Conservation (phyloP, 1,140 invertebrate genomes). For the Drosophila busckii region DNA sequence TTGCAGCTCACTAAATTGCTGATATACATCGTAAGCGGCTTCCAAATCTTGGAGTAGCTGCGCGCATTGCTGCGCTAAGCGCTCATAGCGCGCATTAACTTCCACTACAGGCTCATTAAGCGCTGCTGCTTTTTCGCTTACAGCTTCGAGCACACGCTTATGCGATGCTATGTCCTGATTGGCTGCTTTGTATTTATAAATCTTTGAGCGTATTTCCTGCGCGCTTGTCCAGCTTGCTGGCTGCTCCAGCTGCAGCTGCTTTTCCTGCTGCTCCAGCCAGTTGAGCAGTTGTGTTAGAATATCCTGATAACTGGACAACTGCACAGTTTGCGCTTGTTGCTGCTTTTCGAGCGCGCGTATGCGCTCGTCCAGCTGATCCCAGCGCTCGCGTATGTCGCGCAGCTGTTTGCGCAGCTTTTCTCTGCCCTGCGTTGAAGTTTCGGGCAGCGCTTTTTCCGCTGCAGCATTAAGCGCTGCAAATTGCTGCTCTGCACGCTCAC, state of each 20-base stretch:
- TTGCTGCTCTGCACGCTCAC: slow-evolving; percentile 89
- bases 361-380: slow-evolving; percentile 90
- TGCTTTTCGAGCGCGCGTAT: slow-evolving; percentile 90
- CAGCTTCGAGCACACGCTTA: slow-evolving; percentile 92
- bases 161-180: slow-evolving; percentile 94
- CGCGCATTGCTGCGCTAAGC: slow-evolving; percentile 82
- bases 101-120: slow-evolving; percentile 82
- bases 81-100: slow-evolving; percentile 88
- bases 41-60: slow-evolving; percentile 86
- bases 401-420: slow-evolving; percentile 92
- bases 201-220: slow-evolving; percentile 91
- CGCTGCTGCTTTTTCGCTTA: slow-evolving; percentile 88
- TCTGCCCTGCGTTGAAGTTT: slow-evolving; percentile 93
- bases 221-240: slow-evolving; percentile 84
- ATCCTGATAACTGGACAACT: slow-evolving; percentile 92
- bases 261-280: slow-evolving; percentile 94
- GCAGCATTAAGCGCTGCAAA: slow-evolving; percentile 85
- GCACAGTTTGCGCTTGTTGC: slow-evolving; percentile 90
- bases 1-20: slow-evolving; percentile 91
- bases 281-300: slow-evolving; percentile 88
- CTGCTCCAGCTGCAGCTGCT: slow-evolving; percentile 86
- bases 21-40: slow-evolving; percentile 86
- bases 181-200: slow-evolving; percentile 91
- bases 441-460: slow-evolving; percentile 92
- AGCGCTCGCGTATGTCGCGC: slow-evolving; percentile 87